Evolutionary conservation across 2,797 vertebrate genomes (phyloP).

Genomic region (Mus spretus): DNA sequence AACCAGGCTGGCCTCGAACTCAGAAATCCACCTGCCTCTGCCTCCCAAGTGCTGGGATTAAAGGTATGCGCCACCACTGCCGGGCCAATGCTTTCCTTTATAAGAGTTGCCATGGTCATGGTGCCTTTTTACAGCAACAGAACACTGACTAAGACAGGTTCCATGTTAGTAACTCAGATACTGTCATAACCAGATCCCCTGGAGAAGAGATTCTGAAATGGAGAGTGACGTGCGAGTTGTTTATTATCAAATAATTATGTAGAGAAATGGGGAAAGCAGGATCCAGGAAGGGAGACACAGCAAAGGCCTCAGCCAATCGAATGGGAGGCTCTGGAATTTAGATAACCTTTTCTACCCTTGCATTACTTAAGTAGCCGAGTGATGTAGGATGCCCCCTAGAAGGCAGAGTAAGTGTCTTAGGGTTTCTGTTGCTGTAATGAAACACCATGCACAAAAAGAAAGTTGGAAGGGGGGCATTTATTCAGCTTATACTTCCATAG

Average conservation of each 20-base stretch:
- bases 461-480: background rate
- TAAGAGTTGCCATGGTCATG: background rate
- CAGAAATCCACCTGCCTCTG: no score
- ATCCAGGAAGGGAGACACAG: background rate
- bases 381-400: background rate
- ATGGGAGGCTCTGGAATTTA: background rate
- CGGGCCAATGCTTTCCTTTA: background rate
- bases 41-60: no score
- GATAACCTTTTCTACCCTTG: background rate
- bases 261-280: background rate
- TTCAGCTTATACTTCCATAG: background rate
- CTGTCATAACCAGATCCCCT: background rate
- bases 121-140: background rate
- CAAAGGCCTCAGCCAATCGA: background rate
- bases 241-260: background rate
- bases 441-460: background rate
- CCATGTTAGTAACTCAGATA: background rate
- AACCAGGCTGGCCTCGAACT: no score
- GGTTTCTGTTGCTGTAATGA: background rate
- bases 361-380: background rate
- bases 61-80: no score
- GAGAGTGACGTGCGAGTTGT: background rate
- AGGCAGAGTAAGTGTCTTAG: background rate
- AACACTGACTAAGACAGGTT: background rate
- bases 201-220: constrained; percentile 18